phyloP scores from a whole-genome alignment of 2,797 vertebrate species.

The Pseudopleuronectes americanus region DNA sequence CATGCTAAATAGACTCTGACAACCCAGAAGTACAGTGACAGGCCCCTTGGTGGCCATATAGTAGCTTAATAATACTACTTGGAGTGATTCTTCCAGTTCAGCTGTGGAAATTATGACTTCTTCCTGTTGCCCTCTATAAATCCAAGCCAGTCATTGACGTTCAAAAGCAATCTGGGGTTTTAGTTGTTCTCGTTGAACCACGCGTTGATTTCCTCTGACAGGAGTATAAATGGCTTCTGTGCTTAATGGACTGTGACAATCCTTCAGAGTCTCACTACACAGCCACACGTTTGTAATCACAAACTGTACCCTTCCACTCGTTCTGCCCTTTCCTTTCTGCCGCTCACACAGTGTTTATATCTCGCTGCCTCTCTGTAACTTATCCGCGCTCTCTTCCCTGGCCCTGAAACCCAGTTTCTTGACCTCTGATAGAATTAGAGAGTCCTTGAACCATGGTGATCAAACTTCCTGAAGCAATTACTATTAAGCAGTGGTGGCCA shows the following conservation, averaged over 20 bases:
- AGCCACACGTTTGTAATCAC: slow-evolving; percentile 54
- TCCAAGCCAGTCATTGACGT: slow-evolving; percentile 62
- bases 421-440: slow-evolving; percentile 81
- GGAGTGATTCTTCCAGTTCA: slow-evolving; percentile 44
- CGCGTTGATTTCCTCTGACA: slow-evolving; percentile 68
- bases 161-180: slow-evolving; percentile 63
- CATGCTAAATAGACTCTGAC: slow-evolving; percentile 14
- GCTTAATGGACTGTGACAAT: slow-evolving; percentile 77
- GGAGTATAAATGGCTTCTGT: slow-evolving; percentile 69
- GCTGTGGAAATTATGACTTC: slow-evolving; percentile 54
- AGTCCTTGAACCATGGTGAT: slow-evolving; percentile 81
- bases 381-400: slow-evolving; percentile 32
- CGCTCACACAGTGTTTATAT: slow-evolving; percentile 49
- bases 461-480: slow-evolving; percentile 84
- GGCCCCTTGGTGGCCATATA: slow-evolving; percentile 30
- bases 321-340: slow-evolving; percentile 34
- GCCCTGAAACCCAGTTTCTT: slow-evolving; percentile 39
- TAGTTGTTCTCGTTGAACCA: slow-evolving; percentile 60
- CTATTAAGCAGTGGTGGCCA: slow-evolving; percentile 74
- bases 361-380: slow-evolving; percentile 34
- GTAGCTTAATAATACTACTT: slow-evolving; percentile 40
- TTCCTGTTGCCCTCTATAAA: slow-evolving; percentile 65
- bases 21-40: slow-evolving; percentile 28
- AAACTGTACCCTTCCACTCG: slow-evolving; percentile 29
- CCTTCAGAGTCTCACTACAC: slow-evolving; percentile 66